Evolutionary conservation across 2,888 invertebrate genomes (phyloP).

Genomic region (Patella caerulea): DNA sequence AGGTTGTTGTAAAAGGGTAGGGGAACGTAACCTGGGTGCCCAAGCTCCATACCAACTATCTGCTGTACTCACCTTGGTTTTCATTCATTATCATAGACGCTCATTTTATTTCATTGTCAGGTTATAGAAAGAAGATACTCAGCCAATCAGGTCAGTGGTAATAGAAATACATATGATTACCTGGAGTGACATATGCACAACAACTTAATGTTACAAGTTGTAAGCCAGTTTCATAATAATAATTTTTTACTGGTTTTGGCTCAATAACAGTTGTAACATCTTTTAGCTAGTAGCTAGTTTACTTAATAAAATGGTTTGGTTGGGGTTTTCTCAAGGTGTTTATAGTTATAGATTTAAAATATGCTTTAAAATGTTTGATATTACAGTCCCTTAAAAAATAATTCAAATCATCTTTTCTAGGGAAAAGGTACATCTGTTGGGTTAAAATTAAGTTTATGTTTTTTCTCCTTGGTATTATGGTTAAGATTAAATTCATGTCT

Average conservation of each 20-base stretch:
- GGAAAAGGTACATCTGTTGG: too few relatives aligned
- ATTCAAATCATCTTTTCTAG: too few relatives aligned
- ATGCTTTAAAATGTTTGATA: neutral
- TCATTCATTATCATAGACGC: neutral
- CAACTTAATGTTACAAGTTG: neutral
- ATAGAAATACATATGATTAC: conserved; percentile 19
- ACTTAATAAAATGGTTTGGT: neutral
- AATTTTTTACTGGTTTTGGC: neutral
- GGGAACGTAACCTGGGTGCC: too few relatives aligned
- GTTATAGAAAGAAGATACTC: conserved; percentile 56
- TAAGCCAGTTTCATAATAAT: conserved; percentile 2
- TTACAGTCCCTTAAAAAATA: neutral
- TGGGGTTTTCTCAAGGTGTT: neutral
- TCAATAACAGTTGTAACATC: neutral
- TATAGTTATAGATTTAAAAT: neutral
- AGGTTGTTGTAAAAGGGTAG: too few relatives aligned
- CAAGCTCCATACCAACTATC: too few relatives aligned
- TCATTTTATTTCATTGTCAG: conserved; percentile 36
- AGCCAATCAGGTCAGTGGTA: conserved; percentile 48
- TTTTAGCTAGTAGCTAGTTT: neutral
- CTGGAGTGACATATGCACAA: neutral
- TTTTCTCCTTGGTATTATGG: too few relatives aligned
- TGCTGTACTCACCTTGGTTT: too few relatives aligned
- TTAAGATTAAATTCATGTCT: too few relatives aligned
- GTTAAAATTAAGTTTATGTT: too few relatives aligned